phyloP scores from a whole-genome alignment of 2,888 invertebrate species.

The Biston betularia region DNA sequence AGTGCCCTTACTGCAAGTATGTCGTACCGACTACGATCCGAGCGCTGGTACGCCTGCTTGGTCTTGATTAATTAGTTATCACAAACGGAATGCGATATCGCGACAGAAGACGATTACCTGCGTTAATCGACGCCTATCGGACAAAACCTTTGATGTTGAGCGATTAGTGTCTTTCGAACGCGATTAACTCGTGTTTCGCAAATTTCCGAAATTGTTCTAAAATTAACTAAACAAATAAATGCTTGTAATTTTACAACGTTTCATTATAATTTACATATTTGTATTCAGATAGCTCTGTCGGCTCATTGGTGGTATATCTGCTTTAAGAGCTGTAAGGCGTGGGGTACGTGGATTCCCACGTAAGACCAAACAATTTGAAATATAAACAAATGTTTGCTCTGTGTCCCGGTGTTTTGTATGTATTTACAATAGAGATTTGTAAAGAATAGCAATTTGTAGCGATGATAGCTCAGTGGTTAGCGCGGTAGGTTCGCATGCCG shows the following conservation, averaged over 20 bases:
- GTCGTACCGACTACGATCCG: neutral
- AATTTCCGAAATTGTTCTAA: neutral
- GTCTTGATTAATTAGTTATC: constrained; percentile 80
- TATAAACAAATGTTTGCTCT: too few species aligned
- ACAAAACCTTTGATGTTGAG: constrained; percentile 24
- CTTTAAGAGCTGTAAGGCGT: too few species aligned
- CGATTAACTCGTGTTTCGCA: constrained; percentile 5
- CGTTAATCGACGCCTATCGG: constrained; percentile 37
- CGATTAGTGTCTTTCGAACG: constrained; percentile 17
- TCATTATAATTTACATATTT: too few species aligned
- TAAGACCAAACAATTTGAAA: too few species aligned
- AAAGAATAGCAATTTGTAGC: too few species aligned
- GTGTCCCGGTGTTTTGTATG: too few species aligned
- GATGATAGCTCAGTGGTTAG: too few species aligned
- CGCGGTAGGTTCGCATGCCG: too few species aligned
- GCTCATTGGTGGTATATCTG: too few species aligned
- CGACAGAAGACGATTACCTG: constrained; percentile 50
- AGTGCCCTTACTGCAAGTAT: neutral
- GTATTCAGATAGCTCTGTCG: too few species aligned
- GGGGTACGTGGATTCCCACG: too few species aligned
- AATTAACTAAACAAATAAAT: neutral
- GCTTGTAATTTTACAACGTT: neutral
- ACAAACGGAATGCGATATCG: constrained; percentile 80
- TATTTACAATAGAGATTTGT: too few species aligned
- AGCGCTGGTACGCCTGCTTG: constrained; percentile 72